Evolutionary conservation across 2,797 vertebrate species (phyloP), one percentile per base, ranked within the genome.

Genomic region (Etheostoma perlongum): DNA sequence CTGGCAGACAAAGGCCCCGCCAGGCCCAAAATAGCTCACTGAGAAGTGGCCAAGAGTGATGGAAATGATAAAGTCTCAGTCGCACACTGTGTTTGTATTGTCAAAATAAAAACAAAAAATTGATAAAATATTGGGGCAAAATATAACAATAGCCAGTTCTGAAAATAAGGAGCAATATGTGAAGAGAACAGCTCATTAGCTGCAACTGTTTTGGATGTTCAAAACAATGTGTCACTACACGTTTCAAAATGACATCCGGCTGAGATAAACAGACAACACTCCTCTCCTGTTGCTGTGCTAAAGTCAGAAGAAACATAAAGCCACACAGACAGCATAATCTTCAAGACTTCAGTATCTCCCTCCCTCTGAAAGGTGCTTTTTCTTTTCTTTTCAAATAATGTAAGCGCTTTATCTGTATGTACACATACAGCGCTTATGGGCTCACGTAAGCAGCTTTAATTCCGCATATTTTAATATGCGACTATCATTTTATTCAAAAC

Each of bases 181-280:
- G 73, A 78, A 59, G 62, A 78, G 54, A 91, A 63, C 67, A 85
- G 86, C 84, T 94, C 86, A 89, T 93, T 92, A 90, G 83, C 75
- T 33, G 64, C 68, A 73, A 57, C 47, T 30, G 72, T 79, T 87
- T 86, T 30, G 76, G 73, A 33, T 85, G 67, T 82, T 88, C 69
- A 84, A 88, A 93, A 89, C 89, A 88, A 88, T 73, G 83, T 88
- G 79, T 87, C 86, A 69, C 62, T 52, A 72, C 72, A 86, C 10
- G 46, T 84, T 81, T 91, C 83, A 82, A 78, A 89, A 82, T 70
- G 74, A 85, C 72, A 82, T 64, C 86, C 78, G 60, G 70, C 87
- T 74, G 84, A 86, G 79, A 87, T 76, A 66, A 85, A 88, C 73
- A 74, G 79, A 79, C 80, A 84, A 68, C 81, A 70, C 74, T 79